Base-by-base conservation (phyloP, 2,888 invertebrate genomes). In the Panzeria rudis region DNA sequence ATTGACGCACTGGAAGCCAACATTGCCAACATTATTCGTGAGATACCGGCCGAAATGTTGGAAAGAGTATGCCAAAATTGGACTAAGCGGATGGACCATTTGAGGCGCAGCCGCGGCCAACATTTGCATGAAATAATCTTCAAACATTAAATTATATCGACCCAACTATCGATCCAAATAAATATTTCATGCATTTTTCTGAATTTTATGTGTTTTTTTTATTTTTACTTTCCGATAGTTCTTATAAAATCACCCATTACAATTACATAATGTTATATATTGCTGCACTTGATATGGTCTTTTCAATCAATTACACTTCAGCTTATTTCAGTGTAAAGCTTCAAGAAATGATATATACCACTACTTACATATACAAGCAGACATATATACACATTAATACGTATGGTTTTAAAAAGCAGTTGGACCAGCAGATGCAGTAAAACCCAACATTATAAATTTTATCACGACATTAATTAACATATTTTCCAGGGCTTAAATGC, bases 391-490 rank as follows among this genome's bases (percentile, higher is more conserved):
- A n/a, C 15, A 44, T 11, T 25, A 25, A 25, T 44, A n/a, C 17
- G 23, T 8, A 13, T 23, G 20, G 3, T 35, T 35, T 52, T 20
- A 5, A 47, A 5, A 47, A 47, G 50, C 50, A 50, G 20, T 54
- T n/a, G 7, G 20, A 25, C 13, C 56, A 71, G 25, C 44, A 47
- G 32, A 32, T 72, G 72, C 73, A 61, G 25, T 35, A 47, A 73
- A 73, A 17, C n/a, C 73, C 47, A 4, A 23, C n/a, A 50, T 61
- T 61, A 50, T 1, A 61, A 20, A 73, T n/a, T 73, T 35, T 25
- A 61, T 73, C 73, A 61, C 61, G 47, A 50, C 41, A 64, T 64
- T 41, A 75, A 75, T 75, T 64, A 64, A 52, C 50, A 64, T 62
- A 32, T 72, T 73, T 73, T 8, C 32, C 32, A 20, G 29, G 32